Conservation (phyloP, 2,888 invertebrate genomes). For the Nineta flava region DNA sequence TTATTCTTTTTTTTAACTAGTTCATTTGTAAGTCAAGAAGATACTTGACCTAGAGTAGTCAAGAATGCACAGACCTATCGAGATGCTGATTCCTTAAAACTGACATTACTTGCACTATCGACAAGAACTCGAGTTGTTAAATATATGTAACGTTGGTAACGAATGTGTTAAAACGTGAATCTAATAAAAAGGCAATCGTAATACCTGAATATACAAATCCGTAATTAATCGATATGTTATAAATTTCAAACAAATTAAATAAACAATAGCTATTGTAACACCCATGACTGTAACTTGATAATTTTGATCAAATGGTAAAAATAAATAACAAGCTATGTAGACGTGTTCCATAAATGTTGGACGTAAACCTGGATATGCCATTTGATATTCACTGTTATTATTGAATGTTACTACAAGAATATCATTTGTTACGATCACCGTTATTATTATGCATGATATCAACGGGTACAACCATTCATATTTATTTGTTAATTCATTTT, state of each 20-base stretch:
- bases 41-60: too few species aligned
- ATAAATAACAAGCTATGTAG: conserved; percentile 66
- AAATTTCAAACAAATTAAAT: conserved; percentile 40
- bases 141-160: too few species aligned
- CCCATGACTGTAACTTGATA: conserved; percentile 55
- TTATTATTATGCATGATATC: conserved; percentile 26
- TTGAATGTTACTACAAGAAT: conserved; percentile 49
- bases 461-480: conserved; percentile 24
- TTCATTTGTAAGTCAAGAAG: too few species aligned
- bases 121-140: too few species aligned
- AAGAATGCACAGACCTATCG: too few species aligned
- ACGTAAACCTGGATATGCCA: conserved; percentile 26
- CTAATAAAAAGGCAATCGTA: too few species aligned
- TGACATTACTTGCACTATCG: too few species aligned
- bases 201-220: conserved; percentile 27
- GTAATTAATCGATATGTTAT: conserved; percentile 31
- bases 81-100: too few species aligned
- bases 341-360: conserved; percentile 58
- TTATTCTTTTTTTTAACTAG: too few species aligned
- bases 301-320: conserved; percentile 64
- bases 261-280: conserved; percentile 44
- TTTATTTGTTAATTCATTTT: conserved; percentile 27
- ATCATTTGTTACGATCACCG: conserved; percentile 36
- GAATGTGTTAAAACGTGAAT: too few species aligned
- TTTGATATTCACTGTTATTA: conserved; percentile 22